A percentile compares a stretch with the other conserved stretches of the same genome.
Evolutionary conservation across 2,113 vertebrate genomes (phyloP).

Genomic region (Oncorhynchus clarkii): DNA sequence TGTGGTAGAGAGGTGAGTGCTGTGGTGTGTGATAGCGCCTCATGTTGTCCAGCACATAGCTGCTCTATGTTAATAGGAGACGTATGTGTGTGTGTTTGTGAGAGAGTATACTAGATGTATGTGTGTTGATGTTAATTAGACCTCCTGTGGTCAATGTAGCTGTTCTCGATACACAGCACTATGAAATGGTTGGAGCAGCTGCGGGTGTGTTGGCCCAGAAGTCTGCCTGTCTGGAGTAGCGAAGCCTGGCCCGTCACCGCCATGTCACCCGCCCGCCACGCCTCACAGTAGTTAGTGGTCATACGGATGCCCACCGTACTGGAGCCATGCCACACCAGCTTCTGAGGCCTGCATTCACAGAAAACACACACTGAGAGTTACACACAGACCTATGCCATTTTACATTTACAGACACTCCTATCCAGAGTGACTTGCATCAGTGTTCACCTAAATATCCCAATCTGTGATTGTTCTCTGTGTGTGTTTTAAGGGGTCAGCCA

Average conservation of each 20-base stretch:
- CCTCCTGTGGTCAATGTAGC: constrained; percentile 78
- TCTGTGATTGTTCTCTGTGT: no score
- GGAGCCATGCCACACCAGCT: constrained; percentile 92
- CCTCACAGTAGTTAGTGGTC: constrained; percentile 89
- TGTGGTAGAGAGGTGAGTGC: no score
- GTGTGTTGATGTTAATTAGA: constrained; percentile 51
- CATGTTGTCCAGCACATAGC: background rate
- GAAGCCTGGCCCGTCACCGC: constrained; percentile 84
- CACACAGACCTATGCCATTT: background rate
- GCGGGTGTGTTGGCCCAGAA: constrained; percentile 84
- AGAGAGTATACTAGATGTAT: background rate
- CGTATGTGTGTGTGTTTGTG: background rate
- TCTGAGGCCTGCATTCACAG: constrained; percentile 80
- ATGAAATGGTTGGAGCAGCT: constrained; percentile 86
- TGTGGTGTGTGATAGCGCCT: background rate
- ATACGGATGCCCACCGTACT: constrained; percentile 78
- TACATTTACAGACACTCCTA: no score
- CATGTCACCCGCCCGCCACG: constrained; percentile 79
- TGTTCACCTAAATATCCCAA: no score
- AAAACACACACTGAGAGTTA: background rate
- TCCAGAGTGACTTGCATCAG: no score
- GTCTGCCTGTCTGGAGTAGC: constrained; percentile 78
- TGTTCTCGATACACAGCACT: constrained; percentile 94
- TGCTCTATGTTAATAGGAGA: background rate
- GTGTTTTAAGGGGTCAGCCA: background rate